These are phyloP conservation scores for Bombylius major DNA, from an alignment of 2,888 invertebrate genomes.

Conservation along the genomic window DNA sequence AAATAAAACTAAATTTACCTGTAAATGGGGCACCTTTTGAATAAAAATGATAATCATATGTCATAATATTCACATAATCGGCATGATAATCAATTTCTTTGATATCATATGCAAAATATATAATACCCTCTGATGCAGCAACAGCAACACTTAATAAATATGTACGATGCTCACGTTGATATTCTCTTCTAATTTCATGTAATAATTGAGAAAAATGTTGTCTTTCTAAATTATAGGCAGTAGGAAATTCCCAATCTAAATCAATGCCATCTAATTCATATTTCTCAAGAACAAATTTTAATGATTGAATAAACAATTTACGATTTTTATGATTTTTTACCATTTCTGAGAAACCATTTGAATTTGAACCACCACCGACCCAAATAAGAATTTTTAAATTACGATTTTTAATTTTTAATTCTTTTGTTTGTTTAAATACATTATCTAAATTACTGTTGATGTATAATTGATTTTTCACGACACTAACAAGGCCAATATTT, in stretches of 20 bases:
- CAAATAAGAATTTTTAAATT: conserved; percentile 65
- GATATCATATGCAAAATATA: conserved; percentile 66
- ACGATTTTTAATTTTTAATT: conserved; percentile 46
- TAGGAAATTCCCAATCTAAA: conserved; percentile 82
- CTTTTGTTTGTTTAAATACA: conserved; percentile 23
- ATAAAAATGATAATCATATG: conserved; percentile 80
- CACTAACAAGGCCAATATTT: conserved; percentile 59
- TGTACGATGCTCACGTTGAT: conserved; percentile 43
- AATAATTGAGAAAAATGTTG: conserved; percentile 64
- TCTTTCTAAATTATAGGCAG: conserved; percentile 46
- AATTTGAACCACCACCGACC: conserved; percentile 43
- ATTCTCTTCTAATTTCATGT: conserved; percentile 57
- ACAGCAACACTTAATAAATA: conserved; percentile 64
- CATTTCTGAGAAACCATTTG: conserved; percentile 57
- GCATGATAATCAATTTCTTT: conserved; percentile 63
- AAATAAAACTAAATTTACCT: conserved; percentile 26
- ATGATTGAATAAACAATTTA: conserved; percentile 47
- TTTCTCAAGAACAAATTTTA: conserved; percentile 33
- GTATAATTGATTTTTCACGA: conserved; percentile 47
- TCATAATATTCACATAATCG: conserved; percentile 82
- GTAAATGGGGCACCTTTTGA: conserved; percentile 66
- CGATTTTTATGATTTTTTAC: conserved; percentile 56
- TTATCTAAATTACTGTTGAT: conserved; percentile 38
- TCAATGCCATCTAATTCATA: conserved; percentile 37
- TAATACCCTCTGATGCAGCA: conserved; percentile 63